These are phyloP conservation scores for Philypnodon macrostomus DNA, from an alignment of 2,797 vertebrate species.

Conservation along the genomic window DNA sequence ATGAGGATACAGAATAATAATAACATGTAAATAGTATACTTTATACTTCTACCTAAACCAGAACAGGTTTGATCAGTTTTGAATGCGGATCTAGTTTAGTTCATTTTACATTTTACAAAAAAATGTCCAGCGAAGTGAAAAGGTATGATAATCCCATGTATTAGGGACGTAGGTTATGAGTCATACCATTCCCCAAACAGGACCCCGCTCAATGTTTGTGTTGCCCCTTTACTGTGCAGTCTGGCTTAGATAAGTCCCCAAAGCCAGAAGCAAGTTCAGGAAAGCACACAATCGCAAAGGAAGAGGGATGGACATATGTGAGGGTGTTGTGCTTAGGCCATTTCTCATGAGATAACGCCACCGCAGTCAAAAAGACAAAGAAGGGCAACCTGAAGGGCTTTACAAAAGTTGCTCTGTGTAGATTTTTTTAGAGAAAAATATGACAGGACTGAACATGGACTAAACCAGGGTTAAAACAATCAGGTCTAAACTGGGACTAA, in stretches of 20 bases:
- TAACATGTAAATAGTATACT: conserved; percentile 13
- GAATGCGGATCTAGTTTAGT: conserved; percentile 24
- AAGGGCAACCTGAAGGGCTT: no score
- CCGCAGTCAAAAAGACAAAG: not conserved
- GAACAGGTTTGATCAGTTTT: conserved; percentile 8
- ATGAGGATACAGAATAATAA: no score
- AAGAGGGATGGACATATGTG: conserved; percentile 13
- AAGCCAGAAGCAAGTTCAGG: conserved; percentile 23
- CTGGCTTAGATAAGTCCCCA: conserved; percentile 29
- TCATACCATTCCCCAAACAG: conserved; percentile 36
- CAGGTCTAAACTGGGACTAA: no score
- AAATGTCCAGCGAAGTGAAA: conserved; percentile 48
- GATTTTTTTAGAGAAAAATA: no score
- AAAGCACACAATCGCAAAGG: conserved; percentile 2
- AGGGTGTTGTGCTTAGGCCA: conserved; percentile 8
- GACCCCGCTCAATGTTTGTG: conserved; percentile 40
- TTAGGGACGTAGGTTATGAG: conserved; percentile 36
- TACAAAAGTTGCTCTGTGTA: no score
- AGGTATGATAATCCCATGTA: conserved; percentile 66
- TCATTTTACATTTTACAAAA: conserved; percentile 25
- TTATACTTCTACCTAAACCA: not conserved
- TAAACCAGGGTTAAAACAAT: no score
- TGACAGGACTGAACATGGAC: no score
- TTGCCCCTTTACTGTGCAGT: conserved; percentile 25
- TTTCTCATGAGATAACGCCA: not conserved